Evolutionary conservation across 2,888 invertebrate genomes (phyloP).

Genomic region (Piscicola geometra): DNA sequence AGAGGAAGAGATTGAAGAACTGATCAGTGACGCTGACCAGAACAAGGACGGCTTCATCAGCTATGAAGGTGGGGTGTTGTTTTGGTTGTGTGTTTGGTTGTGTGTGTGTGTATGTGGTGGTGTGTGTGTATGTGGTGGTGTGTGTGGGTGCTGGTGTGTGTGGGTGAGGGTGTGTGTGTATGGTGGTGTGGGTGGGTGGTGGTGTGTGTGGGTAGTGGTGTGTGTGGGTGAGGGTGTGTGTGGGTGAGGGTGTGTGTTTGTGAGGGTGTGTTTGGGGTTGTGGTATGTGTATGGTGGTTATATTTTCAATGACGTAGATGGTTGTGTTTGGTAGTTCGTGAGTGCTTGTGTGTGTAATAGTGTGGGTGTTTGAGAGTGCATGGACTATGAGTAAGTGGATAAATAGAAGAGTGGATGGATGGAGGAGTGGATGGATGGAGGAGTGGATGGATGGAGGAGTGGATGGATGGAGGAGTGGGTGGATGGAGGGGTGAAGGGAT

Average conservation of each 20-base stretch:
- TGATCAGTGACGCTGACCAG: conserved; percentile 40
- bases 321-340: too few relatives aligned
- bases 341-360: too few relatives aligned
- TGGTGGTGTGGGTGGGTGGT: background rate
- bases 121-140: background rate
- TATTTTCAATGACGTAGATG: too few relatives aligned
- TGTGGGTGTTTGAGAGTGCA: too few relatives aligned
- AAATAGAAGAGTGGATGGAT: too few relatives aligned
- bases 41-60: conserved; percentile 41
- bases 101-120: background rate
- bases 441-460: too few relatives aligned
- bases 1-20: conserved; percentile 41
- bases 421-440: too few relatives aligned
- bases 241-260: background rate
- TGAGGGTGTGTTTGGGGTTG: background rate
- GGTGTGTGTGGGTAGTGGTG: background rate
- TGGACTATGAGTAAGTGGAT: too few relatives aligned
- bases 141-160: background rate
- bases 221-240: background rate
- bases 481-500: too few relatives aligned
- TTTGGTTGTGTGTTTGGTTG: background rate
- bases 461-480: too few relatives aligned
- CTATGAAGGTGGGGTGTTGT: conserved; percentile 43
- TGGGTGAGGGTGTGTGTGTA: background rate
- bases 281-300: background rate